Conservation (phyloP, 30 jellyfish, hydroid and myxozoan genomes). For the Haliclystus octoradiatus region DNA sequence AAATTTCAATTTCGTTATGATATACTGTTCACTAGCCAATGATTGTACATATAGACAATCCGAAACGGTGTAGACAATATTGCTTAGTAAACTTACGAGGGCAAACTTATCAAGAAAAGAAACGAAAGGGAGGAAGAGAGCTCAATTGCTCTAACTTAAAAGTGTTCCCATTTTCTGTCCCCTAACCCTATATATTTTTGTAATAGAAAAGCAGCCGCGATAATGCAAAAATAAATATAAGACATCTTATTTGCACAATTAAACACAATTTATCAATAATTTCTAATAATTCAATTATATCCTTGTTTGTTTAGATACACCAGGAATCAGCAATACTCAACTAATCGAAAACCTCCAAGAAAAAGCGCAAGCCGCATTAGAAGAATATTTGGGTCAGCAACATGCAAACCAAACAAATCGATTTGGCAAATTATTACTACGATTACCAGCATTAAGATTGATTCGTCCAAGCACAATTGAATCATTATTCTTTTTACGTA, state of each 20-base stretch:
- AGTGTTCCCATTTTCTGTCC: too few relatives aligned
- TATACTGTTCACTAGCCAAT: too few relatives aligned
- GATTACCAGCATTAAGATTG: slow-evolving; percentile 86
- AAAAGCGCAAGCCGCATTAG: slow-evolving; percentile 93
- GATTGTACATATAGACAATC: too few relatives aligned
- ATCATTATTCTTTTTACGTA: slow-evolving; percentile 63
- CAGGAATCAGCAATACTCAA: slow-evolving; percentile 85
- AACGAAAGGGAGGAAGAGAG: too few relatives aligned
- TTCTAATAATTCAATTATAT: too few relatives aligned
- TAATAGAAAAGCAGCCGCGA: too few relatives aligned
- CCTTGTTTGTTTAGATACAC: slow-evolving; percentile 82
- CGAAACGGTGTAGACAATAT: too few relatives aligned
- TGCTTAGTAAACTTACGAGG: too few relatives aligned
- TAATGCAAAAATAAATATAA: neutral
- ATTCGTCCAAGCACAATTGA: slow-evolving; percentile 79
- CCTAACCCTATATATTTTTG: too few relatives aligned
- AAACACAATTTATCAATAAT: neutral
- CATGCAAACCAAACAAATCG: slow-evolving; percentile 66
- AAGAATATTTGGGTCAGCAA: slow-evolving; percentile 86
- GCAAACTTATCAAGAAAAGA: too few relatives aligned
- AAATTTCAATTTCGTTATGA: too few relatives aligned
- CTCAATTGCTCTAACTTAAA: too few relatives aligned
- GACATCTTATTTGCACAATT: neutral
- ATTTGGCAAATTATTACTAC: slow-evolving; percentile 78
- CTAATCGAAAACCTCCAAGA: slow-evolving; percentile 88